Evolutionary conservation across 2,113 vertebrate species (phyloP).

Genomic region (Ceyx melanurus): DNA sequence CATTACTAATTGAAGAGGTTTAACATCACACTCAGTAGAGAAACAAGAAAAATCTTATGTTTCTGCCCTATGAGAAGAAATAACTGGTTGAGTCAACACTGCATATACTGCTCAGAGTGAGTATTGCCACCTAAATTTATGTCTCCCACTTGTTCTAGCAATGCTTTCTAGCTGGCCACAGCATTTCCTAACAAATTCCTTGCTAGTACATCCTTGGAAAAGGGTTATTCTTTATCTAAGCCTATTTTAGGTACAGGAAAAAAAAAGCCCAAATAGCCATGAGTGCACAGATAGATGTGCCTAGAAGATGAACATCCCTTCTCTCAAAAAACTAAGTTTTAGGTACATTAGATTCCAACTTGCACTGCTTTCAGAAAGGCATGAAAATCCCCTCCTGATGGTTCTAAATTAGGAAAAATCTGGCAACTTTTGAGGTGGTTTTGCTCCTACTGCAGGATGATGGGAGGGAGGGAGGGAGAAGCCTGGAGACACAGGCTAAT

Average conservation of each 20-base stretch:
- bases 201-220: neutral
- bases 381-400: neutral
- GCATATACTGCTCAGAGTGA: neutral
- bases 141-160: neutral
- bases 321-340: neutral
- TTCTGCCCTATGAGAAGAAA: neutral
- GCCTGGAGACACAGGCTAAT: slow-evolving; percentile 22
- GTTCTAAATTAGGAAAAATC: neutral
- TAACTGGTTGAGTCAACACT: neutral
- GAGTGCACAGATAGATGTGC: no score
- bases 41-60: neutral
- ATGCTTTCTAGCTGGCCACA: neutral
- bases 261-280: no score
- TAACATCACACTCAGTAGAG: neutral
- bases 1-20: neutral
- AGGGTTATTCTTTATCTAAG: neutral
- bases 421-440: neutral
- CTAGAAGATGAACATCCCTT: neutral
- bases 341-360: neutral
- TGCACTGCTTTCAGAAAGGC: neutral
- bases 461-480: slow-evolving; percentile 6
- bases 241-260: neutral
- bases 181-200: neutral
- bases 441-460: neutral
- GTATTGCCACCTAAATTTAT: neutral